Evolutionary conservation across 2,888 invertebrate genomes (phyloP).

Genomic region (Lamproptera curius): DNA sequence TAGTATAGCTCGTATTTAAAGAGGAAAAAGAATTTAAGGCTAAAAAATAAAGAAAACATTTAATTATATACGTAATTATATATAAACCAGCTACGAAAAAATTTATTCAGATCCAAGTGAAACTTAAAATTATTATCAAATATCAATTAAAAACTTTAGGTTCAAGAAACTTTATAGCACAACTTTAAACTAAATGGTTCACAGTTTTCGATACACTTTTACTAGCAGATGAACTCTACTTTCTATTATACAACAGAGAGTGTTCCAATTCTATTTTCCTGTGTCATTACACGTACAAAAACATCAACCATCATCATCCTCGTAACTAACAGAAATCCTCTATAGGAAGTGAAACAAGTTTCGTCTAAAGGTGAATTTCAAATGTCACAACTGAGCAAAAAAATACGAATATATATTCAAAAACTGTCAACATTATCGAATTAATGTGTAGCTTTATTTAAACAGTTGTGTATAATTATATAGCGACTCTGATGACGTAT

Average conservation of each 20-base stretch:
- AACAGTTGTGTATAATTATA: conserved; percentile 7
- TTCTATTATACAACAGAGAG: conserved; percentile 1
- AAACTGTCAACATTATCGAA: neutral
- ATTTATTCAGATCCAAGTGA: too few species aligned
- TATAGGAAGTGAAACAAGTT: conserved; percentile 1
- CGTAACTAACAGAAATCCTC: neutral
- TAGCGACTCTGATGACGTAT: too few species aligned
- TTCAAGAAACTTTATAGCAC: too few species aligned
- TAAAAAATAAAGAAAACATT: too few species aligned
- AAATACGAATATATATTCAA: neutral
- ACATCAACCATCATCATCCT: neutral
- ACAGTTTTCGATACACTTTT: conserved; percentile 4
- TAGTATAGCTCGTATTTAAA: too few species aligned
- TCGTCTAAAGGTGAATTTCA: neutral
- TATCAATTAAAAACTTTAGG: too few species aligned
- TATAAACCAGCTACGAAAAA: too few species aligned
- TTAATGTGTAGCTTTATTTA: conserved; percentile 8
- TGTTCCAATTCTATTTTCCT: too few species aligned
- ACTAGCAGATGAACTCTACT: conserved; percentile 1
- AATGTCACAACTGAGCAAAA: conserved; percentile 2
- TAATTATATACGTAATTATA: too few species aligned
- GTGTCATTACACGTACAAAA: neutral
- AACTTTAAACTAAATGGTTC: too few species aligned
- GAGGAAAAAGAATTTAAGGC: too few species aligned
- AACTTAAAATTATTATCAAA: too few species aligned